These are phyloP conservation scores for Propsilocerus akamusi DNA, from an alignment of 1,140 invertebrate species.

Conservation along the genomic window DNA sequence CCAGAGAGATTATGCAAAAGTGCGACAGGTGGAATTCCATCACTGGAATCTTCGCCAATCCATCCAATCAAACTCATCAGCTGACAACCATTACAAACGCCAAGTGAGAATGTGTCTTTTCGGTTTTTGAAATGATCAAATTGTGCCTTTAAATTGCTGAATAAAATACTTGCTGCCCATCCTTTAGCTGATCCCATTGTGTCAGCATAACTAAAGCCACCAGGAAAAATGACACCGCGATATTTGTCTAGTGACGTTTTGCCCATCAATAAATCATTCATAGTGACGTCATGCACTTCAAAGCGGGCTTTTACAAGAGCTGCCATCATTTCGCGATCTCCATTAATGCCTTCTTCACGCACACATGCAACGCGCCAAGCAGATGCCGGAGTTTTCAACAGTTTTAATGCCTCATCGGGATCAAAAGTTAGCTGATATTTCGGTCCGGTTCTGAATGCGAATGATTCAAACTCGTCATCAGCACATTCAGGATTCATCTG, in stretches of 20 bases:
- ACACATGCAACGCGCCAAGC: conserved; percentile 68
- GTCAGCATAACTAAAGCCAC: conserved; percentile 96
- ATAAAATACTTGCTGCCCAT: conserved; percentile 84
- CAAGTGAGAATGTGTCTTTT: conserved; percentile 80
- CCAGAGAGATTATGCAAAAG: conserved; percentile 76
- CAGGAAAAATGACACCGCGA: conserved; percentile 82
- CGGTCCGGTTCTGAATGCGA: conserved; percentile 35
- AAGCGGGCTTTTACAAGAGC: conserved; percentile 82
- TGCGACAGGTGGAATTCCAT: conserved; percentile 39
- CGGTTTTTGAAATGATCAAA: conserved; percentile 53
- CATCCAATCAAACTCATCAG: conserved; percentile 77
- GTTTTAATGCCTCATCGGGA: conserved; percentile 30
- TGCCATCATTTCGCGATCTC: conserved; percentile 95
- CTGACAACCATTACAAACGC: conserved; percentile 96
- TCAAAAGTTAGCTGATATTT: conserved; percentile 51
- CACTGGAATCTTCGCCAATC: conserved; percentile 30
- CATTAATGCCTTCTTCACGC: conserved; percentile 92
- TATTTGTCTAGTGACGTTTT: conserved; percentile 58
- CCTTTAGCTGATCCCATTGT: conserved; percentile 93
- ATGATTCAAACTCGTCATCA: conserved; percentile 51
- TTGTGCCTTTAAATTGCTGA: conserved; percentile 45
- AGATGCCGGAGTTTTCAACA: conserved; percentile 17
- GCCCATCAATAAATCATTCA: conserved; percentile 64
- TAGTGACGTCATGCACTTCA: conserved; percentile 79
- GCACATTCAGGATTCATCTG: conserved; percentile 70